Evolutionary conservation across 2,113 vertebrate species (phyloP).

Genomic region (Salvator merianae): DNA sequence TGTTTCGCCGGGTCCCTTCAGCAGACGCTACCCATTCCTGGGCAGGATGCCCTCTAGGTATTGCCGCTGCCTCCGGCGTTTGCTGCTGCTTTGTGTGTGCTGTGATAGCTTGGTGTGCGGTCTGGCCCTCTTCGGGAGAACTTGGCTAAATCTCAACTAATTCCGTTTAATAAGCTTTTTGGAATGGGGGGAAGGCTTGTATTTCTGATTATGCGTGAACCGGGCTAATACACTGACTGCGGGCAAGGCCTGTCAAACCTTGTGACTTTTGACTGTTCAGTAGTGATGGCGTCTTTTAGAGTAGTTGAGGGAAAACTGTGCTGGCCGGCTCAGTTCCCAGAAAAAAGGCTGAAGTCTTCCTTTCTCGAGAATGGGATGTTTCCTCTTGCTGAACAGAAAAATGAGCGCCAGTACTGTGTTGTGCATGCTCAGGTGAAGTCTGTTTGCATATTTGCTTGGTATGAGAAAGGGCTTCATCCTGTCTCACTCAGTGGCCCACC

Average conservation of each 20-base stretch:
- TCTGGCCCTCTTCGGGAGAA: not conserved
- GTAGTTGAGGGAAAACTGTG: no score
- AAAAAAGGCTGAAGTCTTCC: no score
- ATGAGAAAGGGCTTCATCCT: not conserved
- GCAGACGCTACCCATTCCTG: constrained; percentile 77
- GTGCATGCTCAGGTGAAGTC: no score
- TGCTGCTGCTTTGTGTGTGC: not conserved
- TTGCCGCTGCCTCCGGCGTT: constrained; percentile 37
- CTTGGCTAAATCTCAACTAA: constrained; percentile 15
- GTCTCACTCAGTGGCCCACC: not conserved
- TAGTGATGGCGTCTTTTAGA: not conserved
- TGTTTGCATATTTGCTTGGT: not conserved
- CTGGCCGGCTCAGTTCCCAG: not conserved
- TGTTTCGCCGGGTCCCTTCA: constrained; percentile 75
- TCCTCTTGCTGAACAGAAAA: no score
- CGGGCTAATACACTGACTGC: constrained; percentile 54
- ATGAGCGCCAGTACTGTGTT: no score
- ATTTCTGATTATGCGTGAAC: constrained; percentile 11
- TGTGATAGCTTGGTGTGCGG: not conserved
- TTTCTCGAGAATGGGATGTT: no score
- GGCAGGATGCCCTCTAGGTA: constrained; percentile 93
- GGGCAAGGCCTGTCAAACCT: constrained; percentile 29
- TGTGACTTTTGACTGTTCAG: not conserved
- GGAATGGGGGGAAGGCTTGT: not conserved
- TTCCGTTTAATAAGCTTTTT: not conserved